A percentile compares a stretch with the other conserved stretches of the same genome.
Conservation (phyloP, 2,113 vertebrate genomes). For the Atrichornis clamosus region DNA sequence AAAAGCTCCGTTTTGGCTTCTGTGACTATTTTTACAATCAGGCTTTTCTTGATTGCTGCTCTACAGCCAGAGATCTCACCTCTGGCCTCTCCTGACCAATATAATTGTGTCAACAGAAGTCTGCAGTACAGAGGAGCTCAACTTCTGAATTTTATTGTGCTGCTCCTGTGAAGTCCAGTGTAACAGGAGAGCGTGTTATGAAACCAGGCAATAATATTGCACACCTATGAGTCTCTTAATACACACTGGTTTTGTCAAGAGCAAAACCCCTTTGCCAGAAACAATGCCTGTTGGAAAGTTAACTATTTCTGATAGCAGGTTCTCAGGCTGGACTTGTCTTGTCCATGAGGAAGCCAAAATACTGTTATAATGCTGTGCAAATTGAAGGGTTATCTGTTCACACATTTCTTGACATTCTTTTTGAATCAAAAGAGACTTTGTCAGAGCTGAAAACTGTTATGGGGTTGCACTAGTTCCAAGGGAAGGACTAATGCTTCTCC, state of each 20-base stretch:
- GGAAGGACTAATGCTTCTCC: not conserved
- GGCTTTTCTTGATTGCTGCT: not conserved
- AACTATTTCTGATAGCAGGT: not conserved
- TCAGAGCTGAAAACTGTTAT: not conserved
- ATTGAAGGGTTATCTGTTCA: not conserved
- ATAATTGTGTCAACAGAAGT: conserved; percentile 3
- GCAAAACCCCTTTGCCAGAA: not conserved
- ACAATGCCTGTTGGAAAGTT: not conserved
- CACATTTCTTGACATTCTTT: not conserved
- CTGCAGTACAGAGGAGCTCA: not conserved
- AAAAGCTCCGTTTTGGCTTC: not conserved
- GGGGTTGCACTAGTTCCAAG: not conserved
- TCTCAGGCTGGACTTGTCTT: not conserved
- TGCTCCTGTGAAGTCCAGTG: conserved; percentile 6
- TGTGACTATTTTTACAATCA: not conserved
- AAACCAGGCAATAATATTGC: not conserved
- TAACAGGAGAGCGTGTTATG: conserved; percentile 7
- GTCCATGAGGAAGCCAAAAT: not conserved
- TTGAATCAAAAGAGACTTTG: not conserved
- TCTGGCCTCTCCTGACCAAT: conserved; percentile 8
- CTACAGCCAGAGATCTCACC: not conserved
- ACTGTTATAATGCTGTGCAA: not conserved
- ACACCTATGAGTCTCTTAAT: not conserved
- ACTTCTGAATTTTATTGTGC: not conserved
- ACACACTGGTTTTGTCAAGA: not conserved